Conservation (phyloP, 2,113 vertebrate genomes). For the Sterna hirundo region DNA sequence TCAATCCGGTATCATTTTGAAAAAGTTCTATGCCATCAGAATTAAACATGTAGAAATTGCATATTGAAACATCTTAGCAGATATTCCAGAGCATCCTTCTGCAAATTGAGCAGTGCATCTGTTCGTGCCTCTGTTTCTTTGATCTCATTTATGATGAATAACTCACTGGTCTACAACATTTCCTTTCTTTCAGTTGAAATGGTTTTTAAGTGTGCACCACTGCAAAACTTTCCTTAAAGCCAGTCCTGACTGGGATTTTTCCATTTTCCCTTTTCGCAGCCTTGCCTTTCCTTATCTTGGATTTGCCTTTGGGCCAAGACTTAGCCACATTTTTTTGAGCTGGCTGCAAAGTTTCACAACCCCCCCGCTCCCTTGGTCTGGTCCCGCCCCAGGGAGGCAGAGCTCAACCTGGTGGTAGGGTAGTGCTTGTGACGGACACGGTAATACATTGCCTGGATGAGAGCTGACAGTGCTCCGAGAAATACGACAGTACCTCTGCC, state of each 20-base stretch:
- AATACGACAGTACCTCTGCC: slow-evolving; percentile 45
- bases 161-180: neutral
- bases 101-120: neutral
- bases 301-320: neutral
- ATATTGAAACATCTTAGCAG: neutral
- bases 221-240: neutral
- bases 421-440: neutral
- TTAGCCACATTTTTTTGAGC: neutral
- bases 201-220: neutral
- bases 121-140: neutral
- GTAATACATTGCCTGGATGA: slow-evolving; percentile 4
- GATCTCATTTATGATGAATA: neutral
- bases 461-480: slow-evolving; percentile 47
- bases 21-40: neutral
- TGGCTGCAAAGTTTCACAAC: neutral
- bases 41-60: neutral
- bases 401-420: neutral
- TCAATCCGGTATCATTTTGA: neutral
- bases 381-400: neutral
- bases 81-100: neutral
- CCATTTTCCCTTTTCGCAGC: neutral
- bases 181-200: neutral
- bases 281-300: neutral
- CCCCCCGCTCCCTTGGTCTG: neutral
- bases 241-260: neutral